Conservation (phyloP, 2,113 vertebrate species). For the Pitta sordida region DNA sequence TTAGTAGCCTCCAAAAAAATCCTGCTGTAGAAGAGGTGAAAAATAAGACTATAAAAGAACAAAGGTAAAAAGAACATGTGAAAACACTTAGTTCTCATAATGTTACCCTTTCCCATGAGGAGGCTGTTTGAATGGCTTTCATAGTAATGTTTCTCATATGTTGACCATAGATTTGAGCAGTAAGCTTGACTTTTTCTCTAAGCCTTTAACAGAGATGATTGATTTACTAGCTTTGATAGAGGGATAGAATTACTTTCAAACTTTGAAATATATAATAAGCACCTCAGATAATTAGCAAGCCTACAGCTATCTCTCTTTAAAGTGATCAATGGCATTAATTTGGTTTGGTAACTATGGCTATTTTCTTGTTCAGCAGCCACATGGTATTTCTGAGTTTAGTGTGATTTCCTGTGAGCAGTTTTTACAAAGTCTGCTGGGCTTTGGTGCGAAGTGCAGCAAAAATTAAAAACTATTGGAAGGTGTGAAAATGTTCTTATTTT, state of each 20-base stretch:
- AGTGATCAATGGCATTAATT: slow-evolving; percentile 33
- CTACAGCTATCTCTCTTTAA: slow-evolving; percentile 24
- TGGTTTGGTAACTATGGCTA: background rate
- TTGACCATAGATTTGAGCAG: slow-evolving; percentile 28
- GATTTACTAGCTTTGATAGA: slow-evolving; percentile 41
- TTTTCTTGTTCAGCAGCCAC: slow-evolving; percentile 4
- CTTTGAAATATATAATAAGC: slow-evolving; percentile 47
- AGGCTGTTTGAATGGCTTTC: slow-evolving; percentile 35
- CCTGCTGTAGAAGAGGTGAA: background rate
- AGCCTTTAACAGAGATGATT: slow-evolving; percentile 43
- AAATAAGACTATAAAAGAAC: slow-evolving; percentile 61
- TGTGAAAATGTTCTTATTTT: slow-evolving; percentile 3
- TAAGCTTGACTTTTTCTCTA: slow-evolving; percentile 14
- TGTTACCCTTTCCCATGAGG: slow-evolving; percentile 54
- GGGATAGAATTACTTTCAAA: slow-evolving; percentile 34
- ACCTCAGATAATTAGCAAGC: slow-evolving; percentile 28
- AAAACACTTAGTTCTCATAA: slow-evolving; percentile 65
- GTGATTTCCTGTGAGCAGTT: slow-evolving; percentile 39
- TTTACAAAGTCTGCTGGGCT: slow-evolving; percentile 35
- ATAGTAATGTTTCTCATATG: slow-evolving; percentile 65
- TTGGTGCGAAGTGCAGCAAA: slow-evolving; percentile 25
- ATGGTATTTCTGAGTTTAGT: slow-evolving; percentile 44
- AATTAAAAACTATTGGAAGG: slow-evolving; percentile 10
- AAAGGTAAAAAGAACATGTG: slow-evolving; percentile 63
- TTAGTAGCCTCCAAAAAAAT: slow-evolving; percentile 36